These are phyloP conservation scores for Battus philenor DNA, from an alignment of 1,140 invertebrate genomes.

Conservation along the genomic window DNA sequence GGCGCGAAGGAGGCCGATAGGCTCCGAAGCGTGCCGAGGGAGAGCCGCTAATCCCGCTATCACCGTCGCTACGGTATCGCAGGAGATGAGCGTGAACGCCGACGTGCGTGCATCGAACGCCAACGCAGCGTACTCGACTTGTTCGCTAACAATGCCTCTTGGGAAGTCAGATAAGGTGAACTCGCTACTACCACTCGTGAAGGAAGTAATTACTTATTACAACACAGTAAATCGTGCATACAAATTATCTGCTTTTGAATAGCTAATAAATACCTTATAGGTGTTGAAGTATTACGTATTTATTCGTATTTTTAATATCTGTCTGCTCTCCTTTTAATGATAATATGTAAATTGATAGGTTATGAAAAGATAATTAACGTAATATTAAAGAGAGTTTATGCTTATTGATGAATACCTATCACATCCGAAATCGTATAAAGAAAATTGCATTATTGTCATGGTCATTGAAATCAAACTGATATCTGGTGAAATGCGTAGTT, in stretches of 20 bases:
- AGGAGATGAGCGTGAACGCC: slow-evolving; percentile 21
- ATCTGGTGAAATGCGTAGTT: too few species aligned
- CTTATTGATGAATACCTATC: too few species aligned
- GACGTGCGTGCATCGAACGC: slow-evolving; percentile 24
- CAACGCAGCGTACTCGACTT: slow-evolving; percentile 1
- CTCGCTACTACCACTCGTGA: slow-evolving; percentile 4
- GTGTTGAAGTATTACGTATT: too few species aligned
- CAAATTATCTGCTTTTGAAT: slow-evolving; percentile 1
- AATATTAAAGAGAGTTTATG: too few species aligned
- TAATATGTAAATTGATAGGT: too few species aligned
- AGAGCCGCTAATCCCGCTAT: slow-evolving; percentile 50
- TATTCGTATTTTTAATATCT: too few species aligned
- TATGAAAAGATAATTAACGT: too few species aligned
- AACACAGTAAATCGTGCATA: slow-evolving; percentile 5
- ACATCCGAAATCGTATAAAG: too few species aligned
- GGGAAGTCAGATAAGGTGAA: slow-evolving; percentile 11
- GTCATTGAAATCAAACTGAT: too few species aligned
- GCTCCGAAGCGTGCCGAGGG: slow-evolving; percentile 32
- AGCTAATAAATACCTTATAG: too few species aligned
- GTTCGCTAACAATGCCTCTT: slow-evolving; percentile 9
- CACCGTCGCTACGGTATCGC: slow-evolving; percentile 32
- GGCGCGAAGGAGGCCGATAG: slow-evolving; percentile 41
- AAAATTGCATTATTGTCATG: too few species aligned
- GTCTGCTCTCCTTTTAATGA: too few species aligned
- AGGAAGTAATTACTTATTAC: slow-evolving; percentile 12